Base-by-base conservation (phyloP, 2,113 vertebrate species). In the Prochilodus magdalenae region DNA sequence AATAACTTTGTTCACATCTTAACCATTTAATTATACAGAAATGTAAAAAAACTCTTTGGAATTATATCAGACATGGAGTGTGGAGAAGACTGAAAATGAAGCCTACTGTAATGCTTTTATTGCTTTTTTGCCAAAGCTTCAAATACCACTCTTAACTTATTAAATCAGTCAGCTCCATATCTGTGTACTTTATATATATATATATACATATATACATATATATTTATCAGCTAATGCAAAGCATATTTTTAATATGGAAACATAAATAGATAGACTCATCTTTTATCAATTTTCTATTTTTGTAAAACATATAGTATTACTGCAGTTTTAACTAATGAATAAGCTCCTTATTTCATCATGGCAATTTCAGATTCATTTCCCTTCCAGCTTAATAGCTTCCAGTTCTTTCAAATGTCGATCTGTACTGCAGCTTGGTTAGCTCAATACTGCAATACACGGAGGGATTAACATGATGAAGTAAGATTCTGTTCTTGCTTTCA, bases 111-210 rank as follows among this genome's bases (percentile, higher is more conserved):
- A 63, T 30, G 22, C 79, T 65, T 80, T 62, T 36, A n/a, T 73
- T 83, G 81, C 90, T 80, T 83, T 78, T 83, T 86, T 88, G 91
- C 91, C 92, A 92, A 93, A 92, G 79, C 77, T 78, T 90, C 85
- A 78, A 83, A 0, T 26, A 84, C 88, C 72, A 91, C 77, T 84
- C 82, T 86, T 89, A 90, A 80, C 70, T 81, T 85, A 82, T 77
- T 86, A 51, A 84, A 87, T 88, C 69, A 78, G 79, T 77, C 63
- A 89, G 76, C 55, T 62, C 53, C 33, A 80, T 33, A 73, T 73
- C 36, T 44, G 67, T 82, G 75, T 66, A 86, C 18, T 73, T 59
- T 69, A 82, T 86, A 75, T 79, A 88, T 91, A 4, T 55, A 55
- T 55, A 62, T 69, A 82, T 86, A 75, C 77, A 88, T 91, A 4